Conservation (phyloP, 2,797 vertebrate species). For the Scleropages formosus region DNA sequence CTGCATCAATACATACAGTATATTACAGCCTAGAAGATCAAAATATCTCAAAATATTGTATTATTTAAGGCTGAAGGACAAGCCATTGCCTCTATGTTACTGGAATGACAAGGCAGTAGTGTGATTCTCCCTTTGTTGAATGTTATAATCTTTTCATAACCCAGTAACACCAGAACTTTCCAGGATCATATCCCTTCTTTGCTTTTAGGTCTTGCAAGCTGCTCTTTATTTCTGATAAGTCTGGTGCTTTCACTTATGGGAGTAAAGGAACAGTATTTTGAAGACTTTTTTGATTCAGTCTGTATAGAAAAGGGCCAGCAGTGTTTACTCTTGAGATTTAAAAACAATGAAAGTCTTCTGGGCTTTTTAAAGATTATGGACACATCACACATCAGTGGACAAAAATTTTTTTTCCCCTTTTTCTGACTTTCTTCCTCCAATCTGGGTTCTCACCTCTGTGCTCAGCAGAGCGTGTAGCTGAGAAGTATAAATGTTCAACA, state of each 20-base stretch:
- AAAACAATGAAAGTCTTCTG: slow-evolving; percentile 33
- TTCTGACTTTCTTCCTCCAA: slow-evolving; percentile 29
- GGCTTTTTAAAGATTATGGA: slow-evolving; percentile 39
- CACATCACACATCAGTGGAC: slow-evolving; percentile 37
- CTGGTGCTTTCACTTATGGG: neutral
- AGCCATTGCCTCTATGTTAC: neutral
- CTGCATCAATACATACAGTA: neutral
- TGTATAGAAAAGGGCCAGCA: slow-evolving; percentile 30
- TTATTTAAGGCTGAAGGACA: too few species aligned
- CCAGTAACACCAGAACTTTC: neutral
- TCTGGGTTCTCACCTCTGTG: slow-evolving; percentile 34
- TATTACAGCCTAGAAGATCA: neutral
- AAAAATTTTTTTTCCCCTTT: slow-evolving; percentile 30
- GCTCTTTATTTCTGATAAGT: neutral
- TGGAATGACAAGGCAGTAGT: neutral
- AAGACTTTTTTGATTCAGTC: slow-evolving; percentile 21
- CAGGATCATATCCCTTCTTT: neutral
- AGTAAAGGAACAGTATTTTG: neutral
- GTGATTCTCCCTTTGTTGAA: neutral
- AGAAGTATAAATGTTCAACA: slow-evolving; percentile 34
- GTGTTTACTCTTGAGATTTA: slow-evolving; percentile 37
- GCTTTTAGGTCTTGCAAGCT: neutral
- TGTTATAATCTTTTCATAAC: neutral
- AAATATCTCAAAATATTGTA: too few species aligned
- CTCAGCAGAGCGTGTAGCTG: slow-evolving; percentile 31